A percentile compares a stretch with the other conserved stretches of the same genome.
Conservation (phyloP, 2,797 vertebrate species). For the Onychomys leucogaster region DNA sequence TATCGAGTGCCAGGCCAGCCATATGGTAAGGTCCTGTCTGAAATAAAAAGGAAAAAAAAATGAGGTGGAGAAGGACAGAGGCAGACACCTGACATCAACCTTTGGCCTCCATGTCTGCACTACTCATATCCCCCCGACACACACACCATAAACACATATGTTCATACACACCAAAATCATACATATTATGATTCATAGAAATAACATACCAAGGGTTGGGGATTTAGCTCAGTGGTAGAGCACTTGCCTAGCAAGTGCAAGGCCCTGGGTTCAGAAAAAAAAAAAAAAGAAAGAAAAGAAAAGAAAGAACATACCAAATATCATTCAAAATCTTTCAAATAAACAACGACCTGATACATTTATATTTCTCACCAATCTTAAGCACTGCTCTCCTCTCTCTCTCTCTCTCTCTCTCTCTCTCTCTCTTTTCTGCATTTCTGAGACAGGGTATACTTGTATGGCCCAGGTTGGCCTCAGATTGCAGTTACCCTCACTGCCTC, state of each 20-base stretch:
- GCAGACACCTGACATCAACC: not conserved
- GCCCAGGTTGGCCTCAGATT: not conserved
- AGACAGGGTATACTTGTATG: not conserved
- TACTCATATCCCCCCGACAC: not conserved
- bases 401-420: not conserved
- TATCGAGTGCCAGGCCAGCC: not conserved
- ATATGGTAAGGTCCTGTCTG: not conserved
- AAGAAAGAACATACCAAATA: not conserved
- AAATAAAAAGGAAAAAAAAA: not conserved
- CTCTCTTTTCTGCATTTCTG: not conserved
- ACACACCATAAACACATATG: not conserved
- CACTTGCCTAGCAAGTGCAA: no score
- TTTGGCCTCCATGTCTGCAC: not conserved
- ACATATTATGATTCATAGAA: slow-evolving; percentile 4
- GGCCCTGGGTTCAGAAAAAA: no score
- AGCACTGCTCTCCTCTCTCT: not conserved
- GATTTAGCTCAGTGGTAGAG: no score
- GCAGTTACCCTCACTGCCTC: not conserved
- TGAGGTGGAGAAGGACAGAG: not conserved
- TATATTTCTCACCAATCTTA: not conserved
- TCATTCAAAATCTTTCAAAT: slow-evolving; percentile 34
- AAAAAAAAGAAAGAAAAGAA: no score
- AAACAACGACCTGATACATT: not conserved
- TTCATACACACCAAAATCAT: not conserved
- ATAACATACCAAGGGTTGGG: not conserved